Conservation (phyloP, 1,140 invertebrate genomes). For the Drosophila nikananu region DNA sequence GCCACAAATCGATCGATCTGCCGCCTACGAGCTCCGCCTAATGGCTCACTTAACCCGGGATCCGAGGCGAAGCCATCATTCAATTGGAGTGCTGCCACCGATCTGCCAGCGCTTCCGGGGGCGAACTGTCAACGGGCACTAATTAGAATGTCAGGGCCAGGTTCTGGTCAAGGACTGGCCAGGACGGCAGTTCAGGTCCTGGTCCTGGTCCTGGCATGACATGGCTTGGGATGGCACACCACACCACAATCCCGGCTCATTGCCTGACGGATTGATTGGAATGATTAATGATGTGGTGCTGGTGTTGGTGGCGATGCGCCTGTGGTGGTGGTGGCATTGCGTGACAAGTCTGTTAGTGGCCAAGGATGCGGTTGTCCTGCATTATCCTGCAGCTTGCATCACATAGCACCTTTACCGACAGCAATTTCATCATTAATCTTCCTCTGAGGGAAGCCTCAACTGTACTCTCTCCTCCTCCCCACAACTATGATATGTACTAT, state of each 20-base stretch:
- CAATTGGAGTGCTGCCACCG: slow-evolving; percentile 28
- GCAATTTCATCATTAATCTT: slow-evolving; percentile 69
- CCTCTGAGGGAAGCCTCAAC: slow-evolving; percentile 6
- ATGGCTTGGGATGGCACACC: slow-evolving; percentile 8
- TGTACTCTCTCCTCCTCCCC: slow-evolving; percentile 4
- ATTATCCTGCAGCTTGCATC: slow-evolving; percentile 55
- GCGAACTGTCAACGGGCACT: slow-evolving; percentile 53
- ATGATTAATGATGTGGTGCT: slow-evolving; percentile 67
- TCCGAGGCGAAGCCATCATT: slow-evolving; percentile 15
- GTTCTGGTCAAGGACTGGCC: slow-evolving; percentile 25
- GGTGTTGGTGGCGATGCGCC: slow-evolving; percentile 7
- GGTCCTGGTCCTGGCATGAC: neutral
- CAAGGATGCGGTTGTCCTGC: slow-evolving; percentile 44
- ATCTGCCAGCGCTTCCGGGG: slow-evolving; percentile 31
- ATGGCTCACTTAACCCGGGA: slow-evolving; percentile 43
- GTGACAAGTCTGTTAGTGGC: slow-evolving; percentile 79
- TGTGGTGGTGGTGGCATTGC: slow-evolving; percentile 58
- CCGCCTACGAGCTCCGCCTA: slow-evolving; percentile 33
- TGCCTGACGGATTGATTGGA: slow-evolving; percentile 72
- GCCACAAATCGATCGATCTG: slow-evolving; percentile 25
- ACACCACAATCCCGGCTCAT: slow-evolving; percentile 34
- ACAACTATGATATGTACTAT: neutral
- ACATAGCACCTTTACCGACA: slow-evolving; percentile 48
- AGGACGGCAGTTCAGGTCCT: neutral
- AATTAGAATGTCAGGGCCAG: slow-evolving; percentile 56